These are phyloP conservation scores for Alcis repandata DNA, from an alignment of 2,888 invertebrate species.

Conservation along the genomic window DNA sequence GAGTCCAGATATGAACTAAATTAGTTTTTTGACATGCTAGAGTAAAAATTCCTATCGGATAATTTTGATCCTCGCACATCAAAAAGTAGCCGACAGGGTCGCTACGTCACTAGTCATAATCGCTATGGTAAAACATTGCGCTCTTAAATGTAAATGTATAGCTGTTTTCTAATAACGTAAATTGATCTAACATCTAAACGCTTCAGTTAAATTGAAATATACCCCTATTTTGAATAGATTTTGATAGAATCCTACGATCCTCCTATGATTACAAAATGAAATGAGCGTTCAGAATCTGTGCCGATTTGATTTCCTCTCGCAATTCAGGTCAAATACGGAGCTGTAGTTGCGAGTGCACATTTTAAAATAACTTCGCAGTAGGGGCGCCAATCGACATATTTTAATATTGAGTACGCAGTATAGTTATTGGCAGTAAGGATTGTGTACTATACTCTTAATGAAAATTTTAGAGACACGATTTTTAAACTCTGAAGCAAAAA, in stretches of 20 bases:
- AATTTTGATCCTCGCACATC: too few relatives aligned
- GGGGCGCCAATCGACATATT: slow-evolving; percentile 60
- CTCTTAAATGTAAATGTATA: too few relatives aligned
- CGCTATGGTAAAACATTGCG: too few relatives aligned
- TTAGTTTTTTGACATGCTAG: too few relatives aligned
- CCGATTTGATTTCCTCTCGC: slow-evolving; percentile 37
- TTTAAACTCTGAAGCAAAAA: too few relatives aligned
- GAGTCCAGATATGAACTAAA: too few relatives aligned
- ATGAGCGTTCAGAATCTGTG: not conserved
- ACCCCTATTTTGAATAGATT: not conserved
- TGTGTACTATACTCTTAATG: too few relatives aligned
- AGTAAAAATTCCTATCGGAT: too few relatives aligned
- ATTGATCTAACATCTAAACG: not conserved
- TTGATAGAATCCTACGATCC: not conserved
- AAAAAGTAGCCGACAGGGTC: too few relatives aligned
- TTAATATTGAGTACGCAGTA: slow-evolving; percentile 51
- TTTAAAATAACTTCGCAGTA: slow-evolving; percentile 55
- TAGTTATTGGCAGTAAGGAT: slow-evolving; percentile 14
- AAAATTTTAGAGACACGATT: too few relatives aligned
- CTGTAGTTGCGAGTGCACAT: slow-evolving; percentile 49
- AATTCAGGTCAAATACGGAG: slow-evolving; percentile 55
- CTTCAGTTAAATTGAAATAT: not conserved
- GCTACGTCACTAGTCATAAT: too few relatives aligned
- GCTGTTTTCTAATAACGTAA: not conserved
- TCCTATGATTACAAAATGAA: slow-evolving; percentile 10